Percentiles rank a stretch among this genome's conserved stretches.
Evolutionary conservation across 53 echinoderm and acorn worm species (phyloP).

Genomic region (Holothuria leucospilota): DNA sequence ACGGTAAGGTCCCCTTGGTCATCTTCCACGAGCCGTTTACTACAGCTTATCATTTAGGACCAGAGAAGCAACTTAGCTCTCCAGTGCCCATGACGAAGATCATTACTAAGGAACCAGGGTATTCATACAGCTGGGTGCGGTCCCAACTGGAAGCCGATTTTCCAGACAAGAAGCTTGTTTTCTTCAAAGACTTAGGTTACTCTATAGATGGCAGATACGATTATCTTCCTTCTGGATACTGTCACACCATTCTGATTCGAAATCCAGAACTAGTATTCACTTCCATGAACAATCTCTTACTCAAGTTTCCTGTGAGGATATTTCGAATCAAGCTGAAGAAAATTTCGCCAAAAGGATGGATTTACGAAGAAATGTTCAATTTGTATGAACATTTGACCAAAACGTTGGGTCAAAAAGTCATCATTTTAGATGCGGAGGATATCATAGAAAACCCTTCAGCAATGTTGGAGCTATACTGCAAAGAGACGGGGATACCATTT

Average conservation of each 20-base stretch:
- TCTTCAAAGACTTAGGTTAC: constrained; percentile 89
- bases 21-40: constrained; percentile 86
- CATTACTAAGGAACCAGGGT: constrained; percentile 59
- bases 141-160: constrained; percentile 68
- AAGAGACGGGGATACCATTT: constrained; percentile 80
- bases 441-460: constrained; percentile 76
- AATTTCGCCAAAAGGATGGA: constrained; percentile 75
- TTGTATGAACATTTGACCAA: constrained; percentile 76
- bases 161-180: constrained; percentile 67
- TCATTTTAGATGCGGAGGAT: constrained; percentile 90
- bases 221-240: constrained; percentile 74
- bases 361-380: constrained; percentile 79
- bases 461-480: constrained; percentile 77
- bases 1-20: constrained; percentile 48
- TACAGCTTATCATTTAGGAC: constrained; percentile 86
- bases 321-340: constrained; percentile 60
- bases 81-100: constrained; percentile 19
- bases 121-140: constrained; percentile 77
- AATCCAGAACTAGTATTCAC: constrained; percentile 85
- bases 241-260: constrained; percentile 89
- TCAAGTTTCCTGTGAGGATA: constrained; percentile 66
- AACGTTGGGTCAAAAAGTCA: constrained; percentile 72
- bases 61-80: constrained; percentile 75
- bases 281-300: constrained; percentile 72
- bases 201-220: constrained; percentile 75